A percentile compares a stretch with the other conserved stretches of the same genome.
These are phyloP conservation scores for Chloropsis cyanopogon DNA, from an alignment of 2,113 vertebrate species.

Conservation along the genomic window DNA sequence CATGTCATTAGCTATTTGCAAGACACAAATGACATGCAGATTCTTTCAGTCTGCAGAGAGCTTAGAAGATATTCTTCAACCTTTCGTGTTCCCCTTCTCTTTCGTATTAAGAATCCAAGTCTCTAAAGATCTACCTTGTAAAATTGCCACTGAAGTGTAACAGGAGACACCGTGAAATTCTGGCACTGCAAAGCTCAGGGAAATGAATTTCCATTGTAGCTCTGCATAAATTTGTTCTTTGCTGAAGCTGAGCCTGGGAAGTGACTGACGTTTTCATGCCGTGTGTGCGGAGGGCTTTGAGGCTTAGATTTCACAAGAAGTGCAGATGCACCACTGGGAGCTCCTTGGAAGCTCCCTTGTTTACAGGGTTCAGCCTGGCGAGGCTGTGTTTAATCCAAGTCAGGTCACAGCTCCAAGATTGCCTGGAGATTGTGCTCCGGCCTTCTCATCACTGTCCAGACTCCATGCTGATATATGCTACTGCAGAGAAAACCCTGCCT, in stretches of 20 bases:
- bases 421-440: neutral
- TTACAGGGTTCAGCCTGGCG: neutral
- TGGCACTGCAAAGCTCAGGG: neutral
- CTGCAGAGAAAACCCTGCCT: neutral
- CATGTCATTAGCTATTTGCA: neutral
- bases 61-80: neutral
- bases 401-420: neutral
- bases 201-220: neutral
- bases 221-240: neutral
- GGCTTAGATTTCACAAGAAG: neutral
- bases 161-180: neutral
- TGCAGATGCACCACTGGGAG: neutral
- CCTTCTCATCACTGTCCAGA: neutral
- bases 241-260: neutral
- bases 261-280: neutral
- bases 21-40: neutral
- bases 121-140: neutral
- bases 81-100: neutral
- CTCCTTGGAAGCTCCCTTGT: neutral
- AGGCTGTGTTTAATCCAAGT: neutral
- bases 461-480: neutral
- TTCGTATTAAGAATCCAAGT: neutral
- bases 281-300: neutral
- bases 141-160: neutral
- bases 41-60: neutral